Conservation (phyloP, 2,888 invertebrate species). For the Choristoneura rosaceana region DNA sequence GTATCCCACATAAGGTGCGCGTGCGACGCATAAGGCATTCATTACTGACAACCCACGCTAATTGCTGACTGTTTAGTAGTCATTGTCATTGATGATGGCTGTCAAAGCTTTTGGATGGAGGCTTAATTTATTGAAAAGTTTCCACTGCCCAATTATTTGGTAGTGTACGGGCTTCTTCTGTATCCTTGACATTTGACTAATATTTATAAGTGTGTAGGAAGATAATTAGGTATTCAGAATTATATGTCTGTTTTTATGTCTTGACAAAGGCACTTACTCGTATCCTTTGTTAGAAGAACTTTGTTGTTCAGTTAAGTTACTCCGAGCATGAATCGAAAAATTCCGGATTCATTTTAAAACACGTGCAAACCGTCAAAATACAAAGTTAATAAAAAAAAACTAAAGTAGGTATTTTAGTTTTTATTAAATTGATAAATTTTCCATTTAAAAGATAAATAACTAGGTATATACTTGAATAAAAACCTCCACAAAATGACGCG, state of each 20-base stretch:
- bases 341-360: too few relatives aligned
- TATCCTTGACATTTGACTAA: background rate
- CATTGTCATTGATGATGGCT: background rate
- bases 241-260: background rate
- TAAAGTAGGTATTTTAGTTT: too few relatives aligned
- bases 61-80: slow-evolving; percentile 18
- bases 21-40: slow-evolving; percentile 29
- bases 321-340: too few relatives aligned
- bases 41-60: slow-evolving; percentile 23
- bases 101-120: background rate
- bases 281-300: background rate
- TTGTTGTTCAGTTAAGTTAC: too few relatives aligned
- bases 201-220: background rate
- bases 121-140: background rate
- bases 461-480: background rate
- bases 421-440: too few relatives aligned
- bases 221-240: background rate
- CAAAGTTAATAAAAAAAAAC: too few relatives aligned
- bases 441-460: background rate
- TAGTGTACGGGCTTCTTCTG: background rate
- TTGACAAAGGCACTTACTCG: background rate
- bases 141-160: background rate
- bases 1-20: background rate
- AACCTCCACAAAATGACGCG: background rate
- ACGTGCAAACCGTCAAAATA: too few relatives aligned